Conservation (phyloP, 2,113 vertebrate genomes). For the Pheucticus melanocephalus region DNA sequence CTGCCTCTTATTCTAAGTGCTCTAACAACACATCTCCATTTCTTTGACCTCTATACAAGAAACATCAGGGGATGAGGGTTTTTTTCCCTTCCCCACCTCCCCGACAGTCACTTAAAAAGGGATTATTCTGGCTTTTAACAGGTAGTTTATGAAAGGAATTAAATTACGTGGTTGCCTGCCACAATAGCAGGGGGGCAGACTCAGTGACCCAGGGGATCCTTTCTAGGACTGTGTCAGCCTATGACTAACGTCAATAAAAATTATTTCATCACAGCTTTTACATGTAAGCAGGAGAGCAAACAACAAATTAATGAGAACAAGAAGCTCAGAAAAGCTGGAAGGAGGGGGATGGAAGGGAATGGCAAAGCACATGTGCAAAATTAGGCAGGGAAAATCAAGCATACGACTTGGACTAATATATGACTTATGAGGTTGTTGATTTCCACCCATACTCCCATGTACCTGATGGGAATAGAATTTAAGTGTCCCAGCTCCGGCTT, state of each 20-base stretch:
- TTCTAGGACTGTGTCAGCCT: neutral
- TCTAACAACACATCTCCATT: neutral
- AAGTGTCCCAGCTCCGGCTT: slow-evolving; percentile 53
- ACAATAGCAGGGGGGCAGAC: neutral
- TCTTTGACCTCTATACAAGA: neutral
- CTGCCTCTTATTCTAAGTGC: neutral
- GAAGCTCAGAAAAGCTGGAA: slow-evolving; percentile 3
- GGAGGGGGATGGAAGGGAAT: neutral
- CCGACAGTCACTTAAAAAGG: neutral
- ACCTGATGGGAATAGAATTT: slow-evolving; percentile 67
- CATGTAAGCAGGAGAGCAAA: neutral
- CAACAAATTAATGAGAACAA: slow-evolving; percentile 40
- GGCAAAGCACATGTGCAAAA: neutral
- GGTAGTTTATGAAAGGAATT: slow-evolving; percentile 32
- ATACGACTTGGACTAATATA: neutral
- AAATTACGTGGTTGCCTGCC: neutral
- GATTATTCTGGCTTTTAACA: slow-evolving; percentile 3
- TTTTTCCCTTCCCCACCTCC: neutral
- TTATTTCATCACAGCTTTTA: slow-evolving; percentile 24
- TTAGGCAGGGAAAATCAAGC: neutral
- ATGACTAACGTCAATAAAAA: slow-evolving; percentile 30
- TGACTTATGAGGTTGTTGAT: slow-evolving; percentile 10
- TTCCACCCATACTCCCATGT: neutral
- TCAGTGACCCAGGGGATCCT: neutral
- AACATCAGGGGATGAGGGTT: neutral